Evolutionary conservation across 64 coral and sea anemone species (phyloP).

Genomic region (Montipora efflorescens): DNA sequence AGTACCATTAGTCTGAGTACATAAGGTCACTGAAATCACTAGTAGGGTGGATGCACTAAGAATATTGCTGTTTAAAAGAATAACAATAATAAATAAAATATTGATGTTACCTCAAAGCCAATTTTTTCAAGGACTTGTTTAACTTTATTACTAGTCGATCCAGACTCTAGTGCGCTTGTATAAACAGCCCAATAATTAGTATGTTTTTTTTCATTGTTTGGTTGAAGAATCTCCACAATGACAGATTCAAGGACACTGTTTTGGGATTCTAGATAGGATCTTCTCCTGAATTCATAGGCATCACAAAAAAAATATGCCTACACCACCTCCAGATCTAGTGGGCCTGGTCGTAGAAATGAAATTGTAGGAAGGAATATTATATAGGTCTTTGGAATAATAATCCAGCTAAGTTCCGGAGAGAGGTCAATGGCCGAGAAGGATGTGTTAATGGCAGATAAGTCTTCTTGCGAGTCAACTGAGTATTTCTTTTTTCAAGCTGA

Average conservation of each 20-base stretch:
- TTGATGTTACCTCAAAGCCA: too few relatives aligned
- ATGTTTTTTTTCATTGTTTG: too few relatives aligned
- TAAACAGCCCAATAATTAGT: too few relatives aligned
- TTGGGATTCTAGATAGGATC: slow-evolving; percentile 19
- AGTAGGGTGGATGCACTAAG: too few relatives aligned
- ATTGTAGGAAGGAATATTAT: neutral
- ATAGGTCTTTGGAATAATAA: slow-evolving; percentile 3
- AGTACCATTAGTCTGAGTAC: neutral
- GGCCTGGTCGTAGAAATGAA: slow-evolving; percentile 54
- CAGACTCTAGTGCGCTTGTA: too few relatives aligned
- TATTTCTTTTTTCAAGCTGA: neutral
- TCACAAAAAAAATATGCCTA: slow-evolving; percentile 20
- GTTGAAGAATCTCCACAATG: too few relatives aligned
- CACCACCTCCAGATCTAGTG: slow-evolving; percentile 44
- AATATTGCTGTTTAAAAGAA: too few relatives aligned
- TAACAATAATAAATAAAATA: too few relatives aligned
- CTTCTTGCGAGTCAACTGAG: slow-evolving; percentile 16
- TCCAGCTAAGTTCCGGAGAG: slow-evolving; percentile 51
- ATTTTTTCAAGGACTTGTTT: too few relatives aligned
- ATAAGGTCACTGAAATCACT: neutral
- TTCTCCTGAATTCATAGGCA: slow-evolving; percentile 48
- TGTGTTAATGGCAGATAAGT: slow-evolving; percentile 21
- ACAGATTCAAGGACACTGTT: neutral
- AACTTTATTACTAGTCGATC: too few relatives aligned
- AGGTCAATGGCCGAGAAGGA: slow-evolving; percentile 59